phyloP scores from a whole-genome alignment of 2,888 invertebrate genomes.

The Ariolimax columbianus region DNA sequence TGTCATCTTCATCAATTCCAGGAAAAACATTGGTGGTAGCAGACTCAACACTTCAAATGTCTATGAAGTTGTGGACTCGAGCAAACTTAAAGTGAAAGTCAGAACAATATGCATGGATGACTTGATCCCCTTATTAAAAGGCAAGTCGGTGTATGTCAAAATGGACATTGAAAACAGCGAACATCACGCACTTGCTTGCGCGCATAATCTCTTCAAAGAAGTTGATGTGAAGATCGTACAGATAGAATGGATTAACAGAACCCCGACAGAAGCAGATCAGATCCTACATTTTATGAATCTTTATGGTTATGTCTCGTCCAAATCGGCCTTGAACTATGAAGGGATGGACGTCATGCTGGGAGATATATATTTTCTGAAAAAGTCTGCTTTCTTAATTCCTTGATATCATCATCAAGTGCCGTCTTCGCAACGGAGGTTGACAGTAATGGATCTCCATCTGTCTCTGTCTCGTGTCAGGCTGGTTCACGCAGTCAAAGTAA shows the following conservation, averaged over 20 bases:
- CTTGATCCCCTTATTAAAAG: slow-evolving; percentile 12
- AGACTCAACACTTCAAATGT: slow-evolving; percentile 34
- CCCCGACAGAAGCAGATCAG: neutral
- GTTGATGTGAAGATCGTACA: slow-evolving; percentile 41
- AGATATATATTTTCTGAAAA: slow-evolving; percentile 27
- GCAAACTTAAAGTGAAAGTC: neutral
- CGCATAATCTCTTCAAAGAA: slow-evolving; percentile 26
- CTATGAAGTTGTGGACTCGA: neutral
- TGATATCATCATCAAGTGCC: neutral
- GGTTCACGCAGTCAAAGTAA: too few species aligned
- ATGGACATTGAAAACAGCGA: slow-evolving; percentile 46
- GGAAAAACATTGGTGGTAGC: slow-evolving; percentile 33
- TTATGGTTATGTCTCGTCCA: slow-evolving; percentile 8
- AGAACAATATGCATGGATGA: slow-evolving; percentile 39
- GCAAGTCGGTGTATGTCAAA: slow-evolving; percentile 16
- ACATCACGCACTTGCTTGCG: slow-evolving; percentile 29
- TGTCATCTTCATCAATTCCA: too few species aligned
- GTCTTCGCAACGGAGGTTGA: too few species aligned
- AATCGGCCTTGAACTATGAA: neutral
- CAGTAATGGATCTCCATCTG: too few species aligned
- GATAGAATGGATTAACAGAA: slow-evolving; percentile 31
- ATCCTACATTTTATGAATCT: slow-evolving; percentile 24
- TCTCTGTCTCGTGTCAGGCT: too few species aligned
- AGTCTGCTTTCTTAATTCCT: neutral
- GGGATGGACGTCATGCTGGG: neutral